Base-by-base conservation (phyloP, 1,140 invertebrate genomes). In the Drosophila cardini region DNA sequence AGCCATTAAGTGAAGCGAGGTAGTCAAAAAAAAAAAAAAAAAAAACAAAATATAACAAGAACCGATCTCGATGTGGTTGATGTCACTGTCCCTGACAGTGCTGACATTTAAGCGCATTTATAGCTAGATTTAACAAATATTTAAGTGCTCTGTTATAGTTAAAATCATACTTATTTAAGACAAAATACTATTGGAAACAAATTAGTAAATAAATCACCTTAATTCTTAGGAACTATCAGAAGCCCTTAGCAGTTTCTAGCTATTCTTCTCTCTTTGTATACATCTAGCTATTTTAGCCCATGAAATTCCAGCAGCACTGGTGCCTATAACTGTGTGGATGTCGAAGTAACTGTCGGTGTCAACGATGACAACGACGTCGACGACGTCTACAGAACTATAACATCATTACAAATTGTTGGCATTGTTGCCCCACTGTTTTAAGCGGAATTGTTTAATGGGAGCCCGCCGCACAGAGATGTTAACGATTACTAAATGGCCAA, bases 381-480 rank as follows among this genome's bases (percentile, higher is more conserved):
- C 45, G 30, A 70, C 43, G 18, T 48, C 45, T 26, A 26, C 21
- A 36, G 67, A 64, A 72, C 40, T 42, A 55, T 70, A 64, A 81
- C 71, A 73, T 63, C 43, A 52, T 57, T 71, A 26, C 21, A 72
- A 68, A 68, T 67, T 67, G 40, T 67, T 9, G 18, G 10, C 42
- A 10, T 45, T 46, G 63, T 45, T 68, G 74, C 46, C 55, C 46
- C 55, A 56, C 58, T 61, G 40, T 62, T 80, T 81, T 85, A 81
- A 75, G 50, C 50, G 76, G 78, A 87, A 87, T 82, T 87, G 52
- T 61, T 87, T 87, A 82, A 86, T 86, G 76, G 77, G 13, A 10
- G 53, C 10, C 45, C 21, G 18, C 18, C 6, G 48, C 48, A 26
- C 21, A 53, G 34, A 69, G 42, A 48, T 48, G 9, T 56, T 48